phyloP scores from a whole-genome alignment of 2,888 invertebrate species.

The Noctua pronuba region DNA sequence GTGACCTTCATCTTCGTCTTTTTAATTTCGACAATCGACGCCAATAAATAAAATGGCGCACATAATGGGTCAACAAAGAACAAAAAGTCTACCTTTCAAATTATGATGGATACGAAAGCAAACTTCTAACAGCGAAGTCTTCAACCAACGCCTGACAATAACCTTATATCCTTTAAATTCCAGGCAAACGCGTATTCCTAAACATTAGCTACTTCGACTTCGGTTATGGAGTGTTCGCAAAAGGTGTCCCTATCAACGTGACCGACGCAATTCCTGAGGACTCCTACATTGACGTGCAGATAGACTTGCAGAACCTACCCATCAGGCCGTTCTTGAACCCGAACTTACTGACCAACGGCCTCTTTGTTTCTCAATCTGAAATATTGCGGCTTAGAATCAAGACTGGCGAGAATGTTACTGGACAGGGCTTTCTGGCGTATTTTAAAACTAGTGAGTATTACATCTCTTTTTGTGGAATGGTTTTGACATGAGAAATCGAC shows the following conservation, averaged over 20 bases:
- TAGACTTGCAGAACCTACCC: conserved; percentile 88
- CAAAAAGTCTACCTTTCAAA: not conserved
- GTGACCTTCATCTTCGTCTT: too few species aligned
- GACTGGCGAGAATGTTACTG: conserved; percentile 92
- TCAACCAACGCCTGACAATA: not conserved
- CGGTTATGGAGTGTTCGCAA: conserved; percentile 83
- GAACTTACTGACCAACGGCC: conserved; percentile 91
- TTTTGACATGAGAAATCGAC: not conserved
- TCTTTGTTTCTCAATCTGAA: conserved; percentile 92
- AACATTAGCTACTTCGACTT: conserved; percentile 92
- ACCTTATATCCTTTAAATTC: conserved; percentile 48
- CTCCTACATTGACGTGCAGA: conserved; percentile 90
- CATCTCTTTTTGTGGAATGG: not conserved
- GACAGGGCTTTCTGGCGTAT: conserved; percentile 92
- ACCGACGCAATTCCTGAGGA: conserved; percentile 78
- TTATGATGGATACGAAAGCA: not conserved
- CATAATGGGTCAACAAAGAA: not conserved
- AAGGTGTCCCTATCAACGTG: conserved; percentile 82
- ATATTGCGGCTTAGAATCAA: conserved; percentile 91
- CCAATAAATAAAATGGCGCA: not conserved
- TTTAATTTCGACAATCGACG: not conserved
- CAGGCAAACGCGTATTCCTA: conserved; percentile 92
- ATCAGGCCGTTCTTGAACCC: conserved; percentile 91
- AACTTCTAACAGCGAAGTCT: not conserved
- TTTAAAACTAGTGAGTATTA: conserved; percentile 91